Evolutionary conservation across 1,140 invertebrate species (phyloP).

Genomic region (Macrotrachela quadricornifera): DNA sequence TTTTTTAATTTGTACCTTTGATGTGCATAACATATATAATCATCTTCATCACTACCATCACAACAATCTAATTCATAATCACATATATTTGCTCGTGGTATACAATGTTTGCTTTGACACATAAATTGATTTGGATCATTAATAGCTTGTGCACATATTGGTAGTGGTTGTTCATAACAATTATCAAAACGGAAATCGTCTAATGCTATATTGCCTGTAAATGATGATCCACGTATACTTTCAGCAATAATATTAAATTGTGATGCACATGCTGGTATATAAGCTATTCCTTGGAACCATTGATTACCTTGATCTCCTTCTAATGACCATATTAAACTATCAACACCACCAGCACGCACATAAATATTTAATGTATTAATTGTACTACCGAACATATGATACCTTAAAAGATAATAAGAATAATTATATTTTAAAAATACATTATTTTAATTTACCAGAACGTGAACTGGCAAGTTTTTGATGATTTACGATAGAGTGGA

Average conservation of each 20-base stretch:
- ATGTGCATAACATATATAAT: conserved; percentile 12
- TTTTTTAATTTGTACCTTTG: neutral
- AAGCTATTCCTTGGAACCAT: conserved; percentile 14
- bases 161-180: conserved; percentile 14
- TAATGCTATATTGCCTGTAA: conserved; percentile 17
- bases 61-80: conserved; percentile 19
- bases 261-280: conserved; percentile 15
- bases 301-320: conserved; percentile 1
- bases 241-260: conserved; percentile 19
- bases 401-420: neutral
- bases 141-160: neutral
- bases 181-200: conserved; percentile 18
- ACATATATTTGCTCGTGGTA: conserved; percentile 15
- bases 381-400: conserved; percentile 9
- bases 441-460: neutral
- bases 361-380: conserved; percentile 11
- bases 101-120: conserved; percentile 10
- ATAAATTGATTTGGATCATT: neutral
- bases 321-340: neutral
- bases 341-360: conserved; percentile 6
- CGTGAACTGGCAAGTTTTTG: conserved; percentile 5
- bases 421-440: neutral
- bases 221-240: conserved; percentile 13
- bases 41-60: conserved; percentile 19
- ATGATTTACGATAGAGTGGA: conserved; percentile 15